Conservation (phyloP, 2,797 vertebrate genomes). For the Characodon lateralis region DNA sequence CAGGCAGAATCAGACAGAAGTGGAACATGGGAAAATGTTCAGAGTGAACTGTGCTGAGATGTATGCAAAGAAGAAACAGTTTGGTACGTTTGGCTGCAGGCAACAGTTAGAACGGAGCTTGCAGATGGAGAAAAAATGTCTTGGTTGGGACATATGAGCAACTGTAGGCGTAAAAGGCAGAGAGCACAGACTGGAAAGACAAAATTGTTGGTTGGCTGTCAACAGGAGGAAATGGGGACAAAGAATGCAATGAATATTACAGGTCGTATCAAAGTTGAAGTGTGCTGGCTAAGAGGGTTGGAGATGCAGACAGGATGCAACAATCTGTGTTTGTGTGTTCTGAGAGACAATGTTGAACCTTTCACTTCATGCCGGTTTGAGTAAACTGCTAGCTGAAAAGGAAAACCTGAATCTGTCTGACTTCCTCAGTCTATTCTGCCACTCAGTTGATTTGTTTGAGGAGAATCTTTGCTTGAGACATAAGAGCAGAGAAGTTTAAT, state of each 20-base stretch:
- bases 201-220: conserved; percentile 30
- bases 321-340: conserved; percentile 1
- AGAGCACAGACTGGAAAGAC: conserved; percentile 25
- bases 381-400: conserved; percentile 10
- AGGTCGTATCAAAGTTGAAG: conserved; percentile 33
- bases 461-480: background rate
- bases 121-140: conserved; percentile 52
- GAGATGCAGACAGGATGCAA: conserved; percentile 1
- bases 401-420: conserved; percentile 10
- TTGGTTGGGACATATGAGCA: conserved; percentile 27
- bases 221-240: conserved; percentile 25
- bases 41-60: conserved; percentile 34
- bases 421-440: conserved; percentile 2
- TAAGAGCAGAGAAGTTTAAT: background rate
- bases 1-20: conserved; percentile 41
- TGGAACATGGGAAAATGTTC: conserved; percentile 13
- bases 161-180: conserved; percentile 35
- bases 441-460: background rate
- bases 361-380: conserved; percentile 6
- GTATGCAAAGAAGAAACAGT: conserved; percentile 33
- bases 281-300: conserved; percentile 10
- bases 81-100: conserved; percentile 62
- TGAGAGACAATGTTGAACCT: conserved; percentile 10
- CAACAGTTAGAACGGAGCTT: conserved; percentile 20
- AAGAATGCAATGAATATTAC: conserved; percentile 32